Percentiles rank a stretch among this genome's conserved stretches.
These are phyloP conservation scores for Mormyrus iriodes DNA, from an alignment of 2,113 vertebrate species.

Conservation along the genomic window DNA sequence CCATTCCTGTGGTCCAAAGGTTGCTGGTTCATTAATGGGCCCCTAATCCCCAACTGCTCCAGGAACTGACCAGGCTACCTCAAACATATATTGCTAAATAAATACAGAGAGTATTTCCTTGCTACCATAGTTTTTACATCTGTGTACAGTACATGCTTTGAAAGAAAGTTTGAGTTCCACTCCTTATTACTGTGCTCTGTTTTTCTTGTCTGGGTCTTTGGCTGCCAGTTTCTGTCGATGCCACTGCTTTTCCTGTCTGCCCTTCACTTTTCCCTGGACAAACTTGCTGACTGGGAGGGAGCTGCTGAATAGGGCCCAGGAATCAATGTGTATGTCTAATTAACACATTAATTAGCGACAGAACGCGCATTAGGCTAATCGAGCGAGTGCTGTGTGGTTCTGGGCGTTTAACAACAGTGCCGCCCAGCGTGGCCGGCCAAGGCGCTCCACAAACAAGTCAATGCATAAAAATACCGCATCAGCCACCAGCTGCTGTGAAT, in stretches of 20 bases:
- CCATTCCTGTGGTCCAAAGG: neutral
- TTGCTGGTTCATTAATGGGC: neutral
- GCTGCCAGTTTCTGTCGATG: neutral
- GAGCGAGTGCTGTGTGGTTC: neutral
- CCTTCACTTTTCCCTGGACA: neutral
- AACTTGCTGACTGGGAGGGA: neutral
- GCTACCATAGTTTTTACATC: neutral
- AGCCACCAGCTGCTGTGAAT: constrained; percentile 14
- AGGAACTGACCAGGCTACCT: neutral
- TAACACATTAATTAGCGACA: constrained; percentile 21
- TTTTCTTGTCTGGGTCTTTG: neutral
- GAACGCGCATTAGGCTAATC: constrained; percentile 21
- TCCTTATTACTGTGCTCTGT: neutral
- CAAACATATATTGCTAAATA: neutral
- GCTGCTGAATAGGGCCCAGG: constrained; percentile 8
- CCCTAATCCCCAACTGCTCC: neutral
- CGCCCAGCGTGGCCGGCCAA: constrained; percentile 12
- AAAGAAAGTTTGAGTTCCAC: neutral
- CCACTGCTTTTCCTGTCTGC: neutral
- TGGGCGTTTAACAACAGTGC: constrained; percentile 5
- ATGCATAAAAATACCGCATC: constrained; percentile 3
- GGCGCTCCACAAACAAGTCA: constrained; percentile 16
- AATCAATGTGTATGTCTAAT: constrained; percentile 28
- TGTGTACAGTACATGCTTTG: neutral
- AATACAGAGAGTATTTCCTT: neutral